Evolutionary conservation across 2,113 vertebrate species (phyloP).

Genomic region (Osmerus eperlanus): DNA sequence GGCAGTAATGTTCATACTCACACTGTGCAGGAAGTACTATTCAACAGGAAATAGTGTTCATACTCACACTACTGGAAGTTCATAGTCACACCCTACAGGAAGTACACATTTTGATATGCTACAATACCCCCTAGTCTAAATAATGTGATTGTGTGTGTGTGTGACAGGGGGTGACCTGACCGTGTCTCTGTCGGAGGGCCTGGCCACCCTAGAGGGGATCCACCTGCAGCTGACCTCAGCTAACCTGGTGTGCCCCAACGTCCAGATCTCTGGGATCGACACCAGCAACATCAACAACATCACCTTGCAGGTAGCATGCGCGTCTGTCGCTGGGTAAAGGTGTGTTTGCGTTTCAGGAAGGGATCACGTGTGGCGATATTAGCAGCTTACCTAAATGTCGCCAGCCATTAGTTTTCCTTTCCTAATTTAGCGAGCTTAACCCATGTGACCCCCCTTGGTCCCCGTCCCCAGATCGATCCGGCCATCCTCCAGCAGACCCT

Average conservation of each 20-base stretch:
- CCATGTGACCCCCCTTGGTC: no score
- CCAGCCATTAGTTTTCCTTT: not conserved
- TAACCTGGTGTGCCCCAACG: constrained; percentile 91
- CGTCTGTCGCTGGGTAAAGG: not conserved
- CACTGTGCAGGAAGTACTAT: no score
- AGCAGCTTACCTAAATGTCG: not conserved
- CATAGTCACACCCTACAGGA: no score
- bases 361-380: not conserved
- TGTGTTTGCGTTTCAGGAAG: not conserved
- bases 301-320: constrained; percentile 83
- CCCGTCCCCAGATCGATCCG: constrained; percentile 82
- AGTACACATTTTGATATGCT: no score
- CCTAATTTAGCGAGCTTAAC: not conserved
- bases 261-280: constrained; percentile 96
- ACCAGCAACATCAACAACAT: constrained; percentile 94
- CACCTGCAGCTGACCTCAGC: constrained; percentile 88
- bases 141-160: not conserved
- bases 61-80: no score
- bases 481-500: constrained; percentile 90
- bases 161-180: constrained; percentile 91
- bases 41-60: no score
- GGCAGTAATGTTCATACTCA: no score
- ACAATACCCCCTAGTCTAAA: no score
- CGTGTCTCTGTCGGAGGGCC: constrained; percentile 89
- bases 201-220: constrained; percentile 93